Evolutionary conservation across 2,797 vertebrate species (phyloP), one percentile per base, ranked within the genome.

Genomic region (Fringilla coelebs): DNA sequence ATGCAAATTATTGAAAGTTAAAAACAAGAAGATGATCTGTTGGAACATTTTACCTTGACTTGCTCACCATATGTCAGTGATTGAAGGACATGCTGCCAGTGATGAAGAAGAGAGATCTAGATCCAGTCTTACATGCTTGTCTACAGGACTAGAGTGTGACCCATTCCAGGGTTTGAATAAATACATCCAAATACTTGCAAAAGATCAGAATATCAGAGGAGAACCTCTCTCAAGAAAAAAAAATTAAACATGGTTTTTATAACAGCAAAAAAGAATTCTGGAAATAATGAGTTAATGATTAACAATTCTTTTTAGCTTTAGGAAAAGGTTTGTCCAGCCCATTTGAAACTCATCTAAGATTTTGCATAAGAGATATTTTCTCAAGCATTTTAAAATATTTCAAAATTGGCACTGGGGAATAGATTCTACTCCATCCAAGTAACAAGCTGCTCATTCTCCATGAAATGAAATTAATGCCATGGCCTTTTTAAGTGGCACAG

Each of bases 381-480:
- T 89, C 72, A 94, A 85, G 72, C 70, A 92, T 93, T 74, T 94
- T 67, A 90, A 81, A 89, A 82, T 87, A 65, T 58, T 66, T 88
- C 54, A 61, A 84, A 82, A 68, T 7, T 29, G 19, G 40, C 71
- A 65, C 46, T 55, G 25, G 78, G 79, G 68, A 82, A 90, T 94
- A 92, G 95, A 87, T 93, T 94, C 67, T 94, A 62, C 87, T 82
- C 89, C 51, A 88, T 95, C 68, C 61, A 90, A 83, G 66, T 74
- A 95, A 96, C 91, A 97, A 95, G 90, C 90, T 97, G 85, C 46
- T 95, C 72, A 89, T 94, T 65, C 82, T 95, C 88, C 52, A 52
- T 96, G 91, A 97, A 97, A 96, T 96, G 73, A 94, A 96, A 95
- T 96, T 19, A 96, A 97, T 95, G 77, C 40, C 68, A 49, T 43